Evolutionary conservation across 37 sponge, comb jelly and placozoan genomes (phyloP).

Genomic region (Cladorhizidae sp.): DNA sequence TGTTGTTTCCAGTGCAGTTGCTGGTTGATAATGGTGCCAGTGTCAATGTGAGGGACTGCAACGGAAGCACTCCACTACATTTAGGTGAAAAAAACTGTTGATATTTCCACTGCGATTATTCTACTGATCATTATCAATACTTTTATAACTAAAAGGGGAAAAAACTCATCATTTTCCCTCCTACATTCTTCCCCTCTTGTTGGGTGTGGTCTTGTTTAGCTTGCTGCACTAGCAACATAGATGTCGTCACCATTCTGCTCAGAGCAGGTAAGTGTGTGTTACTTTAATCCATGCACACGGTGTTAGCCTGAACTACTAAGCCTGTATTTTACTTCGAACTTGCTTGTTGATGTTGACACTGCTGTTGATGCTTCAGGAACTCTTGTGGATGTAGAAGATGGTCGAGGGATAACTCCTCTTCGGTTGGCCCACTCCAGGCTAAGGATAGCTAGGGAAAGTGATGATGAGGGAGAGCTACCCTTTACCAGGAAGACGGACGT

Average conservation of each 20-base stretch:
- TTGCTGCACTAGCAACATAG: constrained; percentile 59
- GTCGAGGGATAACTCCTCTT: constrained; percentile 59
- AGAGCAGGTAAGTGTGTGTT: constrained; percentile 73
- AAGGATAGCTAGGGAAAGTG: constrained; percentile 27
- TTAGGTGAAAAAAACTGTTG: constrained; percentile 26
- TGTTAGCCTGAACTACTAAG: background rate
- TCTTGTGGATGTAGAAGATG: constrained; percentile 48
- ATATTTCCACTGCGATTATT: background rate
- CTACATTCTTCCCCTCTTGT: background rate
- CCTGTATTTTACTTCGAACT: background rate
- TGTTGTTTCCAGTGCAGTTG: constrained; percentile 38
- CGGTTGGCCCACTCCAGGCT: constrained; percentile 69
- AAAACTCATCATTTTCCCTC: too few relatives aligned
- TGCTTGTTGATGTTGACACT: background rate
- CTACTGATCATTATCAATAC: background rate
- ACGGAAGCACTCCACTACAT: constrained; percentile 79
- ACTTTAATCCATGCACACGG: too few relatives aligned
- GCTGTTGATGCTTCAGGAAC: constrained; percentile 32
- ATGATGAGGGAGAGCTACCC: constrained; percentile 6
- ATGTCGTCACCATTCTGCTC: constrained; percentile 57
- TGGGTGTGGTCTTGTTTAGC: constrained; percentile 21
- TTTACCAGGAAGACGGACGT: constrained; percentile 41
- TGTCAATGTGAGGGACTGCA: constrained; percentile 67
- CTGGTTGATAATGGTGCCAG: constrained; percentile 63
- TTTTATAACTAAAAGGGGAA: too few relatives aligned